These are phyloP conservation scores for Apteryx owenii DNA, from an alignment of 2,113 vertebrate genomes.

Conservation along the genomic window DNA sequence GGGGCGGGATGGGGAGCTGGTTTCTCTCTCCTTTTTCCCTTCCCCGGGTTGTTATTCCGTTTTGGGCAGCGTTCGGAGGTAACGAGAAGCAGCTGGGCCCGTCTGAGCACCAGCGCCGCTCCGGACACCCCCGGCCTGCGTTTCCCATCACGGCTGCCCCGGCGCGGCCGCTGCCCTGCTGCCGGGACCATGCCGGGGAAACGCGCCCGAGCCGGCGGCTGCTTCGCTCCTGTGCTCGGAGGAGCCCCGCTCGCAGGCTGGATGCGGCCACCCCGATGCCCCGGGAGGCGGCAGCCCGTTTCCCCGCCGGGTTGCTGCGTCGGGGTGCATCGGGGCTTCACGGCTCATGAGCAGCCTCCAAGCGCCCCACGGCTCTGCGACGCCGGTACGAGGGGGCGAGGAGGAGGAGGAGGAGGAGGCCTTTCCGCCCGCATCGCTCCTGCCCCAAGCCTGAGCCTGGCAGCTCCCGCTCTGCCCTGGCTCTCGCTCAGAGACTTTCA, in stretches of 20 bases:
- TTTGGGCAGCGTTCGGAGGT: neutral
- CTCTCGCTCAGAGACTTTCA: no score
- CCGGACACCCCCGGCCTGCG: neutral
- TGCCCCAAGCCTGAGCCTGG: no score
- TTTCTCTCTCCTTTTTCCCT: neutral
- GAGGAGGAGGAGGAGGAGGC: no score
- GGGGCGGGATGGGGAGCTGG: neutral
- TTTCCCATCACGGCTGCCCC: neutral
- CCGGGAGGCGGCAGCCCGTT: no score
- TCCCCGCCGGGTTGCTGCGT: no score
- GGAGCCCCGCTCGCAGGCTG: no score
- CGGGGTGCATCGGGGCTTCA: no score
- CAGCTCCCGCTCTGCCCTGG: no score
- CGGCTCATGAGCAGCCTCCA: no score
- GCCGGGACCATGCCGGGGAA: neutral
- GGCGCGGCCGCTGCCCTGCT: neutral
- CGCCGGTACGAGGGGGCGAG: rapidly evolving
- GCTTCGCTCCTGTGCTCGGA: no score
- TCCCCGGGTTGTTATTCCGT: neutral
- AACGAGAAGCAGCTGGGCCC: neutral
- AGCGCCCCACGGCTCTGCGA: neutral
- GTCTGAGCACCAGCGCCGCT: neutral
- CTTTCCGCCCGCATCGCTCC: no score
- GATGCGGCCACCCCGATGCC: no score
- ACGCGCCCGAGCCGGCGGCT: neutral